Conservation (phyloP, 2,113 vertebrate genomes). For the Solea senegalensis region DNA sequence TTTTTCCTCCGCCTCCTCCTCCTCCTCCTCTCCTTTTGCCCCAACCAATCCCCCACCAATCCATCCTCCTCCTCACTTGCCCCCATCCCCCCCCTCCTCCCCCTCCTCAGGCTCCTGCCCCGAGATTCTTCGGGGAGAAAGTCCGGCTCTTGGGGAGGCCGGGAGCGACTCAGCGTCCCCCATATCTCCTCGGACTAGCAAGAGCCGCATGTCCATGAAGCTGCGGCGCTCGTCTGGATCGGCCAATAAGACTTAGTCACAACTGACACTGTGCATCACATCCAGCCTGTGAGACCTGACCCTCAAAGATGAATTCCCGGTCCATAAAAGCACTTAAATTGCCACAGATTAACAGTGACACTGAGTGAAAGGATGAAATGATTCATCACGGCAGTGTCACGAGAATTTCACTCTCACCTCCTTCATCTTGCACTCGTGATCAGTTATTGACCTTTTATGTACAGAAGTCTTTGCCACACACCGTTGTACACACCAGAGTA, state of each 20-base stretch:
- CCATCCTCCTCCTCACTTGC: neutral
- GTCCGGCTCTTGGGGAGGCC: constrained; percentile 88
- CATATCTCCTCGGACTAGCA: constrained; percentile 98
- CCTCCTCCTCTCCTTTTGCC: constrained; percentile 18
- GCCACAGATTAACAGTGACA: neutral
- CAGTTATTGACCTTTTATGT: neutral
- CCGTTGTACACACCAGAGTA: constrained; percentile 7
- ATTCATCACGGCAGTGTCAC: neutral
- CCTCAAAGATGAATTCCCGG: neutral
- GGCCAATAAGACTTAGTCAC: constrained; percentile 91
- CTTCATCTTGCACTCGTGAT: constrained; percentile 11
- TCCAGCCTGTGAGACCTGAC: neutral
- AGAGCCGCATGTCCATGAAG: constrained; percentile 99
- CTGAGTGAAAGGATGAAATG: neutral
- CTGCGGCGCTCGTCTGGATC: constrained; percentile 96
- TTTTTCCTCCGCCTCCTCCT: constrained; percentile 29
- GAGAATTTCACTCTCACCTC: neutral
- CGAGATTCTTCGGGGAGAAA: constrained; percentile 91
- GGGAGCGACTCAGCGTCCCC: constrained; percentile 94
- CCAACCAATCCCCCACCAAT: neutral
- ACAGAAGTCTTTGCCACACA: neutral
- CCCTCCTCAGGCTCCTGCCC: constrained; percentile 89
- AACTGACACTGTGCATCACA: neutral
- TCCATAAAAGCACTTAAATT: neutral
- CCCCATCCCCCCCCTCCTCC: neutral